phyloP scores from a whole-genome alignment of 2,888 invertebrate species.

The Bugula neritina region DNA sequence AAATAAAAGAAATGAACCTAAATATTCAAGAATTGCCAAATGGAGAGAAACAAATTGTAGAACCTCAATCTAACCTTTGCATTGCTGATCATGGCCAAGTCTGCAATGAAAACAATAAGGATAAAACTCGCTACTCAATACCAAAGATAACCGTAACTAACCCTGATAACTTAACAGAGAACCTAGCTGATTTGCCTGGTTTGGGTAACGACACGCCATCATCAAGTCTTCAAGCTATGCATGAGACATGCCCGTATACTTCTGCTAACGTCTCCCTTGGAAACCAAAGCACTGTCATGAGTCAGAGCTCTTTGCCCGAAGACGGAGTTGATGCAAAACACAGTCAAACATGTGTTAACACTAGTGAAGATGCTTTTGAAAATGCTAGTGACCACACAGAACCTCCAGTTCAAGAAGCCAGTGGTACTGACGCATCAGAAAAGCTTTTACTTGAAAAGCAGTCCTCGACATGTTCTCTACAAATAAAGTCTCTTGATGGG shows the following conservation, averaged over 20 bases:
- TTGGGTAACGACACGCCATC: neutral
- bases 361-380: no score
- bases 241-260: neutral
- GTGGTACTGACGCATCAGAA: neutral
- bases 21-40: neutral
- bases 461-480: neutral
- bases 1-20: neutral
- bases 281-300: neutral
- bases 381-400: conserved; percentile 19
- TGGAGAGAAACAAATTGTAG: neutral
- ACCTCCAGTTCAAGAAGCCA: neutral
- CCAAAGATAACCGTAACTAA: neutral
- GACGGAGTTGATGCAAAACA: no score
- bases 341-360: no score
- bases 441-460: neutral
- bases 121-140: no score
- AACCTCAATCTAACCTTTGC: no score
- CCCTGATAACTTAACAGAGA: neutral
- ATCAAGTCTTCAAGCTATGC: neutral
- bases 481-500: neutral
- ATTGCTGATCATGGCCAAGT: no score
- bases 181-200: neutral
- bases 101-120: no score
- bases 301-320: neutral
- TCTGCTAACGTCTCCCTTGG: neutral